Base-by-base conservation (phyloP, 64 coral and sea anemone genomes). In the Stichodactyla mertensii region DNA sequence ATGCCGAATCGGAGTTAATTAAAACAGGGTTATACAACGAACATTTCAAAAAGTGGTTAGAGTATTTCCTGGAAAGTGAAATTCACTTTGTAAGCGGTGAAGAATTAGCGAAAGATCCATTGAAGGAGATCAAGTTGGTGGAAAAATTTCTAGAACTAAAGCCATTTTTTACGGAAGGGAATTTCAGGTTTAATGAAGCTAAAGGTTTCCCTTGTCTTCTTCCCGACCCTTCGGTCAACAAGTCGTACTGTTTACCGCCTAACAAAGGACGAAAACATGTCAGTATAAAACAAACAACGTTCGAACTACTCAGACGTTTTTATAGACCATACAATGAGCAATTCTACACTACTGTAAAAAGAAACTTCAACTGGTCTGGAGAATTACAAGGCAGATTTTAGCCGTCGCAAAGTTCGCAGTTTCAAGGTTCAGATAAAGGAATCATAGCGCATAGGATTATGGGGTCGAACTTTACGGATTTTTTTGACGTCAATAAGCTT, bases 51-150 rank as follows among this genome's bases (percentile, higher is more conserved):
- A 89, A 91, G 66, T 98, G 95, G 95, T 23, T 91, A 16, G 23
- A 93, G 27, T 94, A 89, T 67, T 98, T 98, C 71, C 82, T 92
- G 16, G 87, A 55, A 13, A 84, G 89, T 22, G 86, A 93, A 52
- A 69, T 98, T 52, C 87, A 94, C 52, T 94, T 98, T 23, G 92
- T 98, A 11, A 98, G 80, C 36, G 95, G 95, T 0, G 95, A 98
- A 88, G 70, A 80, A n/a, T 85, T 98, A 10, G 80, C 89, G 16
- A 89, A 70, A 61, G 64, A 85, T 77, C 92, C 95, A n/a, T 59
- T 82, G 2, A 55, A 89, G 18, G 95, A 98, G 91, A 89, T 98
- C 15, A 64, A 87, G 18, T 13, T 53, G 10, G 92, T 98, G 3
- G 92, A 98, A 77, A 94, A 80, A 12, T 94, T 98, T 78, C 88